Evolutionary conservation across 2,888 invertebrate species (phyloP).

Genomic region (Chrysomela aeneicollis): DNA sequence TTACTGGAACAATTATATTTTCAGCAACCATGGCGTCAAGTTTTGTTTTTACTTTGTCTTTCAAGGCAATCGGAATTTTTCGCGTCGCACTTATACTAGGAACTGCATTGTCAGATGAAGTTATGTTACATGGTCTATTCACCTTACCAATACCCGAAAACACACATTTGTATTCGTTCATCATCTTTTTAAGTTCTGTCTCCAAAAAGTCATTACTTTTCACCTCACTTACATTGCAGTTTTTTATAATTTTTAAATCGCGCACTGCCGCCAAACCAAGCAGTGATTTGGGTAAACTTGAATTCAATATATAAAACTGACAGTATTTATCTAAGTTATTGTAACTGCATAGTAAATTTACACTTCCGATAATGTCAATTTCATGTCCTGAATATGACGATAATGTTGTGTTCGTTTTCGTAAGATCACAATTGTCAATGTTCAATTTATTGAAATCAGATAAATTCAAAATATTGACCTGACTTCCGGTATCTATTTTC

Average conservation of each 20-base stretch:
- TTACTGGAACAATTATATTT: constrained; percentile 17
- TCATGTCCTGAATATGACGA: constrained; percentile 21
- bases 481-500: constrained; percentile 27
- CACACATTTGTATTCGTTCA: constrained; percentile 3
- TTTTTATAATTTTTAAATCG: not conserved
- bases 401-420: constrained; percentile 9
- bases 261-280: not conserved
- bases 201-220: not conserved
- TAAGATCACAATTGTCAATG: not conserved
- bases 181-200: not conserved
- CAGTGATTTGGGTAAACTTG: not conserved
- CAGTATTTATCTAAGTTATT: not conserved
- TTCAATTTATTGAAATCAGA: constrained; percentile 18
- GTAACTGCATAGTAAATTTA: not conserved
- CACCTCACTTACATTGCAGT: not conserved
- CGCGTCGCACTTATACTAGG: constrained; percentile 24
- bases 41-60: constrained; percentile 29
- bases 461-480: constrained; percentile 21
- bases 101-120: constrained; percentile 22
- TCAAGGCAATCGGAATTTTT: constrained; percentile 23
- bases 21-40: constrained; percentile 16
- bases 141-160: constrained; percentile 31
- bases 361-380: too few species aligned
- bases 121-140: constrained; percentile 21
- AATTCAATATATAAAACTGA: not conserved